Base-by-base conservation (phyloP, 2,888 invertebrate species). In the Ceratothoa steindachneri region DNA sequence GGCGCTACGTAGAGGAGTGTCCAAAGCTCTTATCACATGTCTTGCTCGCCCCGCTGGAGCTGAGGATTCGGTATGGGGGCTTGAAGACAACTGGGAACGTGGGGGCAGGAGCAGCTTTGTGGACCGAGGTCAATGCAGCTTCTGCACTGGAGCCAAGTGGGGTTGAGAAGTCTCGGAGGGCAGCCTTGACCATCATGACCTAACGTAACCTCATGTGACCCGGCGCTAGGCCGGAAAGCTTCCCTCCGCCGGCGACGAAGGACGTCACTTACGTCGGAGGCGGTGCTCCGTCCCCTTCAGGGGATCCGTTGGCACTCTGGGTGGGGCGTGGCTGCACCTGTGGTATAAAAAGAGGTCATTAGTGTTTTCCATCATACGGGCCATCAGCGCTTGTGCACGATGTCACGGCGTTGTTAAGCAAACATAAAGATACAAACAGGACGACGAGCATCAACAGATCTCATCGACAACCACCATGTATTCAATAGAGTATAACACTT, bases 301-400 rank as follows among this genome's bases (percentile, higher is more conserved):
- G 60, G 60, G 60, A 60, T 24, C 60, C 24, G 22, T 60, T 60
- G 60, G 60, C 60, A 60, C 60, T 60, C 60, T 60, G 60, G 60
- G n/a, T 60, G 24, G 60, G n/a, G 22, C 60, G 60, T 60, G 24
- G 60, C 24, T 60, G 60, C 60, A 60, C 60, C 60, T 60, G 9
- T 3, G 55, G 15, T 9, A 5, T 9, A 41, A 41, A 41, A 41
- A 15, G 41, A n/a, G n/a, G n/a, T n/a, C n/a, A n/a, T n/a, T n/a
- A n/a, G n/a, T n/a, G n/a, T n/a, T n/a, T n/a, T n/a, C n/a, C n/a
- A n/a, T n/a, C n/a, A n/a, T n/a, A n/a, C n/a, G n/a, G n/a, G n/a
- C n/a, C n/a, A n/a, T n/a, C n/a, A n/a, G n/a, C n/a, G n/a, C n/a
- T n/a, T n/a, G n/a, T n/a, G n/a, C n/a, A n/a, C n/a, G n/a, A n/a